Evolutionary conservation across 2,888 invertebrate species (phyloP), one percentile per base, ranked within the genome.

Genomic region (Taphrorychus bicolor): DNA sequence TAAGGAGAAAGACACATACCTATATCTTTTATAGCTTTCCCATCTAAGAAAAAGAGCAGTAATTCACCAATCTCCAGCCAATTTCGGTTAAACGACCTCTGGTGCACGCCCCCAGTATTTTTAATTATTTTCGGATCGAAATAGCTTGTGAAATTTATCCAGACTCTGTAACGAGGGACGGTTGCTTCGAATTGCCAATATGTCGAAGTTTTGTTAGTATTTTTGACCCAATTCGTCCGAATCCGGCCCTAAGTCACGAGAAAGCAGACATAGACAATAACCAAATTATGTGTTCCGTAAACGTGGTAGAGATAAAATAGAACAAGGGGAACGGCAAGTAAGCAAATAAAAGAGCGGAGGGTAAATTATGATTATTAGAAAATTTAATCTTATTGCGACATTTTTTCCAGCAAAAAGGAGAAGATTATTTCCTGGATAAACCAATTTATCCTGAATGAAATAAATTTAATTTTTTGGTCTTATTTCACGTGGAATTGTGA

Each of bases 101-200:
- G 52, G 16, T 52, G 22, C 17, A 52, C 19, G 17, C 11, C 22
- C n/a, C 24, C 23, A 23, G 21, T 54, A 54, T 54, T 54, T 54
- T 54, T 54, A 54, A 54, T 54, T 54, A 54, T 17, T 54, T 54
- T 54, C 32, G 16, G 14, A 54, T 54, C 9, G 24, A 18, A 17
- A 17, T 14, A 16, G 9, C 24, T 11, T 9, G 21, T 52, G 19
- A 52, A 18, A 21, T 52, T 52, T 19, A 52, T 52, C 11, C 16
- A 11, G 22, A 22, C 21, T 18, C 5, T 19, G n/a, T 14, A 3
- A 19, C 19, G 14, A 52, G 22, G 9, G 32, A 32, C 21, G 9
- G 16, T 52, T 52, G 52, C 11, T 19, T 19, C 11, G 19, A 22
- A 21, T 32, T 32, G 3, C 9, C 32, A 11, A 9, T 32, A 11